These are phyloP conservation scores for Petrocephalus sullivani DNA, from an alignment of 2,797 vertebrate genomes.

Conservation along the genomic window DNA sequence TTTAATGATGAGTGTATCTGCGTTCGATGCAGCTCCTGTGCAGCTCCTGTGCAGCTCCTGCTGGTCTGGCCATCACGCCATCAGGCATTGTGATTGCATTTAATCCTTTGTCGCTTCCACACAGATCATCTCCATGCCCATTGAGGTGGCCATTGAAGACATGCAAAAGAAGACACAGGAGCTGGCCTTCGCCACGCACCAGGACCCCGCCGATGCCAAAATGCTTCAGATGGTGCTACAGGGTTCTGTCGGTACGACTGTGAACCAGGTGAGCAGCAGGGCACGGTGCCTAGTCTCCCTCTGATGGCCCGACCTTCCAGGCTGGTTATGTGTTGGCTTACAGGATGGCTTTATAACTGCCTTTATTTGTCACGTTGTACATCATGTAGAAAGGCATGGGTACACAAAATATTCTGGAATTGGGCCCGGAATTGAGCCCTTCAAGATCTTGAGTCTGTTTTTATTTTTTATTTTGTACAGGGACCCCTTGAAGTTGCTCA, in stretches of 20 bases:
- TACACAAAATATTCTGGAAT: not conserved
- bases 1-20: not conserved
- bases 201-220: constrained; percentile 93
- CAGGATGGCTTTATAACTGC: not conserved
- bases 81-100: not conserved
- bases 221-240: constrained; percentile 99
- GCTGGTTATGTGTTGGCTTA: not conserved
- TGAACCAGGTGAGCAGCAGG: constrained; percentile 78
- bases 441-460: not conserved
- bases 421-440: not conserved
- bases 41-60: not conserved
- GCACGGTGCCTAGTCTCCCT: not conserved
- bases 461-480: constrained; percentile 50
- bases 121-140: constrained; percentile 91
- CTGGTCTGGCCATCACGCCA: not conserved
- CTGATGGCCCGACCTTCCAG: not conserved
- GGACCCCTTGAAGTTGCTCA: constrained; percentile 97
- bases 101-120: not conserved
- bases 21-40: not conserved
- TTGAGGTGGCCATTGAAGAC: constrained; percentile 96
- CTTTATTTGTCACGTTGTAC: not conserved
- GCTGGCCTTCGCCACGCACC: constrained; percentile 92
- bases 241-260: constrained; percentile 94
- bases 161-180: constrained; percentile 99
- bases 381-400: not conserved